Evolutionary conservation across 2,888 invertebrate genomes (phyloP).

Genomic region (Hedya salicella): DNA sequence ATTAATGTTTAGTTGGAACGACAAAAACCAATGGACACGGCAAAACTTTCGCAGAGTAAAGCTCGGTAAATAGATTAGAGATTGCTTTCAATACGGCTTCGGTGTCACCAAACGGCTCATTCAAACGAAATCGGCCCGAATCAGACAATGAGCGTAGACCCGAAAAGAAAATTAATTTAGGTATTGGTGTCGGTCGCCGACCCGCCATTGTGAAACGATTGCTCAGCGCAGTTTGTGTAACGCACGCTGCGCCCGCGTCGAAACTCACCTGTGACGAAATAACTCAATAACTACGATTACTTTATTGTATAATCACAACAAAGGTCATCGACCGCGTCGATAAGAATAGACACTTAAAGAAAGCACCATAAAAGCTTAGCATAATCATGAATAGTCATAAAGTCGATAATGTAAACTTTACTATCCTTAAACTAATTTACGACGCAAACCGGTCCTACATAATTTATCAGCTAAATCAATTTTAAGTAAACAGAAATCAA

Average conservation of each 20-base stretch:
- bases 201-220: constrained; percentile 81
- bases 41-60: constrained; percentile 26
- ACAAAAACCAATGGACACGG: constrained; percentile 24
- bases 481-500: constrained; percentile 30
- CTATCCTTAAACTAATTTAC: constrained; percentile 21
- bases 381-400: constrained; percentile 14
- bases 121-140: constrained; percentile 71
- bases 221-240: constrained; percentile 83
- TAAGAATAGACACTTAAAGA: constrained; percentile 28
- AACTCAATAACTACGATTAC: constrained; percentile 38
- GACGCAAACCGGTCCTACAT: constrained; percentile 22
- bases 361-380: constrained; percentile 26
- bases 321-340: constrained; percentile 33
- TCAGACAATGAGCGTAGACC: constrained; percentile 78
- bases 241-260: constrained; percentile 77
- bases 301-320: constrained; percentile 30
- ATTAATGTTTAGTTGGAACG: constrained; percentile 24
- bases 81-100: constrained; percentile 52
- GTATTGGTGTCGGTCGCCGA: constrained; percentile 83
- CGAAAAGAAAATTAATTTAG: constrained; percentile 84
- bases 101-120: constrained; percentile 67
- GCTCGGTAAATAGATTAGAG: constrained; percentile 42
- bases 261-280: constrained; percentile 76
- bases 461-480: constrained; percentile 34
- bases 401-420: not conserved